phyloP scores from a whole-genome alignment of 2,113 vertebrate species.

The Malurus melanocephalus region DNA sequence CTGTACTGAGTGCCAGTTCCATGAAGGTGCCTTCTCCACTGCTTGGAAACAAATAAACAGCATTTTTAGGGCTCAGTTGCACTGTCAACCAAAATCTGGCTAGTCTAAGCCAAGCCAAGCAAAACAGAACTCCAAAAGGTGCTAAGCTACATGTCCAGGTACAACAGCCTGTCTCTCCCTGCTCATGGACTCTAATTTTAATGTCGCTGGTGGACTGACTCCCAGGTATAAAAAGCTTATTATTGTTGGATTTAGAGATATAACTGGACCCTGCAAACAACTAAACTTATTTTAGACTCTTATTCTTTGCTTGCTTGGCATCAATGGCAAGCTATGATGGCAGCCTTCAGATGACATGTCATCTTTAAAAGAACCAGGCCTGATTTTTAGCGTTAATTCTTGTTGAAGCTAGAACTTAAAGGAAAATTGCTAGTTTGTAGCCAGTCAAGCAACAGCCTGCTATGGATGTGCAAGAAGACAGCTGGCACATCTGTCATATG shows the following conservation, averaged over 20 bases:
- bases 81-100: neutral
- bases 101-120: neutral
- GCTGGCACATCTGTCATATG: neutral
- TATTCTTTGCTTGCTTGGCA: neutral
- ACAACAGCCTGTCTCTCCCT: neutral
- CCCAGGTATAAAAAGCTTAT: neutral
- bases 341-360: neutral
- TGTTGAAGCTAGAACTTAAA: neutral
- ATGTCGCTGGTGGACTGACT: neutral
- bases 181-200: neutral
- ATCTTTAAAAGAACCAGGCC: neutral
- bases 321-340: neutral
- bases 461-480: neutral
- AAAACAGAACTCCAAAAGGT: neutral
- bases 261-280: neutral
- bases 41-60: constrained; percentile 19
- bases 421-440: neutral
- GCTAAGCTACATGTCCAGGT: neutral
- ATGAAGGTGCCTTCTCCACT: neutral
- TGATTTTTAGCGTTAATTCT: neutral
- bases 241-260: neutral
- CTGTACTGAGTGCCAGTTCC: neutral
- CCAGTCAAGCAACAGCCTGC: neutral
- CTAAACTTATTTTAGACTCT: neutral
- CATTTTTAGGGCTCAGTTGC: neutral